phyloP scores from a whole-genome alignment of 2,888 invertebrate species.

The Linhomoeus sp. region DNA sequence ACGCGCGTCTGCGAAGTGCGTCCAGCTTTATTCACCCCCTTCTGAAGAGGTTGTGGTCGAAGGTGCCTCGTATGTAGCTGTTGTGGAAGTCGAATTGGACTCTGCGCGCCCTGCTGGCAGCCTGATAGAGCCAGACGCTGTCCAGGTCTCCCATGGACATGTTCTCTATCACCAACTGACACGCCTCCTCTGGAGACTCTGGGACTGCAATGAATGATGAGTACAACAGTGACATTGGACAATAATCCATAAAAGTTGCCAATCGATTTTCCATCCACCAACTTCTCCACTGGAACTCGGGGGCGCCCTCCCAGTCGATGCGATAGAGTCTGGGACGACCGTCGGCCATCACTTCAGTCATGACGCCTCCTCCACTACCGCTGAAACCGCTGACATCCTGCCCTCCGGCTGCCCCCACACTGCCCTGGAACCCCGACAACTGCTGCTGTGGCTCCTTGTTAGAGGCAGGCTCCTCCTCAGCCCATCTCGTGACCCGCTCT shows the following conservation, averaged over 20 bases:
- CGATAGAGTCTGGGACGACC: too few relatives aligned
- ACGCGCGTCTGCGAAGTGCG: background rate
- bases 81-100: background rate
- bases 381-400: too few relatives aligned
- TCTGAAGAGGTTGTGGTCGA: background rate
- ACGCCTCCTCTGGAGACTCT: background rate
- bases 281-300: slow-evolving; percentile 4
- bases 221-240: too few relatives aligned
- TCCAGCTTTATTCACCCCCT: background rate
- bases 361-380: too few relatives aligned
- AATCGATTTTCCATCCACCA: background rate
- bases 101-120: background rate
- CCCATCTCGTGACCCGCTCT: too few relatives aligned
- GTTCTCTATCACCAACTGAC: slow-evolving; percentile 1
- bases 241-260: too few relatives aligned
- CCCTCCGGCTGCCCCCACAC: too few relatives aligned
- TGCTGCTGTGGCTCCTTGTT: too few relatives aligned
- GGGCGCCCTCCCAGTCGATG: slow-evolving; percentile 1
- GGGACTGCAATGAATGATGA: too few relatives aligned
- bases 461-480: too few relatives aligned
- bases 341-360: too few relatives aligned
- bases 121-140: background rate
- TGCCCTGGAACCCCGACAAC: too few relatives aligned
- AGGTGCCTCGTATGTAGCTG: background rate
- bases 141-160: background rate